Base-by-base conservation (phyloP, 2,113 vertebrate species). In the Caracal caracal region DNA sequence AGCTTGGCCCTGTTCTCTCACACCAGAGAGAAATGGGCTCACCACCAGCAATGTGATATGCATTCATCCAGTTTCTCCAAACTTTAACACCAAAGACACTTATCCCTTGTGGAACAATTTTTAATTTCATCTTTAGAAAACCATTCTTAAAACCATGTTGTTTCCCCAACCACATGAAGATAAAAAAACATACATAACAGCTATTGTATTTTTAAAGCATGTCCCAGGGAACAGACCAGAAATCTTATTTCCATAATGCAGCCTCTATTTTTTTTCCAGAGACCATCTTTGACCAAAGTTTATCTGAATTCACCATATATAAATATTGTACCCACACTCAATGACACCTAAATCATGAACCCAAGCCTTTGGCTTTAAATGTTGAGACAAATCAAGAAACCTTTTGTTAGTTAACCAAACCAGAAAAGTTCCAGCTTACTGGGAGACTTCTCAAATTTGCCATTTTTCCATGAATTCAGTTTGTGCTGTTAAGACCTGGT, bases 391-490 rank as follows among this genome's bases (percentile, higher is more conserved):
- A 97, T 98, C 96, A 98, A 96, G 84, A 97, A 97, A 98, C 98
- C 97, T 93, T 98, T 95, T 97, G 89, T 98, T 93, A 96, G 97
- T 97, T 97, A 97, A 98, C 97, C 96, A 98, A 97, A 98, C 97
- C 98, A 98, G 97, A 97, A 98, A 97, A 98, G 97, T 98, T 98
- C 98, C 97, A 97, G 96, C 96, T 98, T 98, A 98, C 97, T 98
- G 88, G 97, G 89, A 98, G 96, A 98, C 97, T 98, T 98, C 96
- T 97, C 96, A 88, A 97, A 98, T 96, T 97, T 98, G 94, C 70
- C 95, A 83, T 91, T 97, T 94, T 96, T 63, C 84, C 97, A 96
- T 93, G 83, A 98, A 97, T 95, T 97, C 96, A 87, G 93, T 95
- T 97, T 97, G 92, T 96, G 84, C 51, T 93, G 92, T 97, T 97